Conservation (phyloP, 2,888 invertebrate genomes). For the Acleris cristana region DNA sequence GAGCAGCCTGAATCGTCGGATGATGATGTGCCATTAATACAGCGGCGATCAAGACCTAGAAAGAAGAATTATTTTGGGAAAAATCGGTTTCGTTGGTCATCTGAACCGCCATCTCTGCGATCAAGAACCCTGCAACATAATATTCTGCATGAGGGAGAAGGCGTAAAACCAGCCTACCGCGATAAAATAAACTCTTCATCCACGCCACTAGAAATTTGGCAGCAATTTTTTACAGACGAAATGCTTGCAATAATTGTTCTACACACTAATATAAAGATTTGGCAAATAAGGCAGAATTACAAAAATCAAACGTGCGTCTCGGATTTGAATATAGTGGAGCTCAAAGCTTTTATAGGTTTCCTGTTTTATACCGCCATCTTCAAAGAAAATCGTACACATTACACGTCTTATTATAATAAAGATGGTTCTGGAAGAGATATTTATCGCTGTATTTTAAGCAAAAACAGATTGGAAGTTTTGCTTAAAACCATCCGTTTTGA, state of each 20-base stretch:
- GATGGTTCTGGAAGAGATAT: slow-evolving; percentile 2
- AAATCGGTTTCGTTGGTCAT: slow-evolving; percentile 40
- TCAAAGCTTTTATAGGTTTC: slow-evolving; percentile 9
- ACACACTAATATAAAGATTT: slow-evolving; percentile 15
- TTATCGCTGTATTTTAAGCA: slow-evolving; percentile 6
- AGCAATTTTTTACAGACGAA: slow-evolving; percentile 34
- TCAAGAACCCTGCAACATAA: slow-evolving; percentile 34
- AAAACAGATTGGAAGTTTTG: slow-evolving; percentile 8
- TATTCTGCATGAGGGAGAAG: slow-evolving; percentile 36
- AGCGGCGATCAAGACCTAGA: slow-evolving; percentile 33
- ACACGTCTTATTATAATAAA: too few relatives aligned
- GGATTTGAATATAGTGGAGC: slow-evolving; percentile 2
- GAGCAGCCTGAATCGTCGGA: slow-evolving; percentile 8
- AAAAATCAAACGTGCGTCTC: slow-evolving; percentile 3
- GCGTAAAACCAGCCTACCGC: slow-evolving; percentile 34
- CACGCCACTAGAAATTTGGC: slow-evolving; percentile 38
- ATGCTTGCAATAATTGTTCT: slow-evolving; percentile 36
- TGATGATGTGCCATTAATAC: slow-evolving; percentile 9
- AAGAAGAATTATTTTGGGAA: slow-evolving; percentile 40
- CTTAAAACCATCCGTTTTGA: slow-evolving; percentile 10
- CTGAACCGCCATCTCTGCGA: slow-evolving; percentile 26
- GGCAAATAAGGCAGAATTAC: slow-evolving; percentile 5
- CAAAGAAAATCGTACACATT: too few relatives aligned
- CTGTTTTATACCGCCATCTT: background rate
- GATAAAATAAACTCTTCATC: slow-evolving; percentile 22